Conservation (phyloP, 2,888 invertebrate species). For the Spisula subtruncata region DNA sequence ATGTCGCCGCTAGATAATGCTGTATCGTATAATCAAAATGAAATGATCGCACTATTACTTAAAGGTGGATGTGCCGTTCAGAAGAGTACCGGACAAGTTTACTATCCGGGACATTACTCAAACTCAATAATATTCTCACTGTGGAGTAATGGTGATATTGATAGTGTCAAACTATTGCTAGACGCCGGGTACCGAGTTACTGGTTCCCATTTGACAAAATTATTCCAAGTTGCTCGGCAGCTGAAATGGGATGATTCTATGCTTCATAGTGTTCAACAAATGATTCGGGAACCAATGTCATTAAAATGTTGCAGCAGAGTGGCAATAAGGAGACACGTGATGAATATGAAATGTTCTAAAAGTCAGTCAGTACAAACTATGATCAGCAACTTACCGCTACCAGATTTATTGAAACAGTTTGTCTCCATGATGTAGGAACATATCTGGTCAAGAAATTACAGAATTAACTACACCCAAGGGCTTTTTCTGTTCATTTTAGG, state of each 20-base stretch:
- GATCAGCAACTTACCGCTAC: slow-evolving; percentile 57
- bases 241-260: slow-evolving; percentile 66
- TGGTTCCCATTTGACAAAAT: slow-evolving; percentile 58
- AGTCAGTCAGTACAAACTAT: slow-evolving; percentile 54
- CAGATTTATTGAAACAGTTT: slow-evolving; percentile 60
- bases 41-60: slow-evolving; percentile 67
- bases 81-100: slow-evolving; percentile 69
- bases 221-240: slow-evolving; percentile 55
- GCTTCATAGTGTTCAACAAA: slow-evolving; percentile 47
- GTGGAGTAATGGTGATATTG: slow-evolving; percentile 69
- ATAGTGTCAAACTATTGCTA: slow-evolving; percentile 65
- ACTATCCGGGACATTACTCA: slow-evolving; percentile 69
- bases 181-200: slow-evolving; percentile 70
- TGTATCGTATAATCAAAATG: slow-evolving; percentile 64
- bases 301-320: slow-evolving; percentile 59
- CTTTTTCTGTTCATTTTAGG: too few relatives aligned
- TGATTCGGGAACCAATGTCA: slow-evolving; percentile 63
- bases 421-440: slow-evolving; percentile 49
- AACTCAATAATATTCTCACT: slow-evolving; percentile 71
- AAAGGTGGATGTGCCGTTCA: slow-evolving; percentile 73
- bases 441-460: too few relatives aligned
- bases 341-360: slow-evolving; percentile 50
- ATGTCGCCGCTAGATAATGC: slow-evolving; percentile 72
- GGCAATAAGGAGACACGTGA: slow-evolving; percentile 61
- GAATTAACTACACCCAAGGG: too few relatives aligned